phyloP scores from a whole-genome alignment of 2,797 vertebrate genomes.

The Sebastolobus alascanus region DNA sequence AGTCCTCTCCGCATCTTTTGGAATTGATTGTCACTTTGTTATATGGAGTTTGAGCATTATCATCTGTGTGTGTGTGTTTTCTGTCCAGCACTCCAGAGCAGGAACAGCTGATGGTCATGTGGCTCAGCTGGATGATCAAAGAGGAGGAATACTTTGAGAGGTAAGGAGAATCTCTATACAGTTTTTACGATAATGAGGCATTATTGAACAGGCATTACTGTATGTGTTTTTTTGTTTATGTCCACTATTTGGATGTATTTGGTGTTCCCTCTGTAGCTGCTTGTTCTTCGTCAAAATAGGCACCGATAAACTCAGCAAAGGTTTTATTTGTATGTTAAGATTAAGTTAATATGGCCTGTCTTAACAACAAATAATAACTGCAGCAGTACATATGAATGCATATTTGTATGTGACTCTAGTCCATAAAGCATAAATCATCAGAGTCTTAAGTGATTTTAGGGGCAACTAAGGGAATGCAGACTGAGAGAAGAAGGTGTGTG shows the following conservation, averaged over 20 bases:
- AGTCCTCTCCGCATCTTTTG: slow-evolving; percentile 7
- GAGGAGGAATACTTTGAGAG: slow-evolving; percentile 99
- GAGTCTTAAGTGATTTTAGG: slow-evolving; percentile 37
- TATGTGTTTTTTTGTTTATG: no score
- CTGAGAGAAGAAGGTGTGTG: slow-evolving; percentile 9
- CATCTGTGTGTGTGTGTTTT: slow-evolving; percentile 4
- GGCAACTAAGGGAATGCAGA: background rate
- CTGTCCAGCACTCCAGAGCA: slow-evolving; percentile 93
- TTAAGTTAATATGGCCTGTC: slow-evolving; percentile 23
- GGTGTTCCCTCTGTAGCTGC: no score
- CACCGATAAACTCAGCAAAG: slow-evolving; percentile 1
- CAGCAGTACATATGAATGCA: slow-evolving; percentile 9
- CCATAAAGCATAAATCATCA: slow-evolving; percentile 20
- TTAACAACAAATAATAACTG: slow-evolving; percentile 34
- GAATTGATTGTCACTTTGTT: slow-evolving; percentile 11
- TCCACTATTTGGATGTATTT: no score
- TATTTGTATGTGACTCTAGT: slow-evolving; percentile 12
- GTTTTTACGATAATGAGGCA: background rate
- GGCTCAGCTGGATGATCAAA: slow-evolving; percentile 99
- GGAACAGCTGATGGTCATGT: slow-evolving; percentile 98
- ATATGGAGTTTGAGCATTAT: background rate
- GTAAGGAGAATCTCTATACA: slow-evolving; percentile 72
- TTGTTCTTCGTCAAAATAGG: no score
- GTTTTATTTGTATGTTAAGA: slow-evolving; percentile 15
- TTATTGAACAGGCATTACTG: background rate